These are phyloP conservation scores for Syngnathus rostellatus DNA, from an alignment of 2,797 vertebrate species.

Conservation along the genomic window DNA sequence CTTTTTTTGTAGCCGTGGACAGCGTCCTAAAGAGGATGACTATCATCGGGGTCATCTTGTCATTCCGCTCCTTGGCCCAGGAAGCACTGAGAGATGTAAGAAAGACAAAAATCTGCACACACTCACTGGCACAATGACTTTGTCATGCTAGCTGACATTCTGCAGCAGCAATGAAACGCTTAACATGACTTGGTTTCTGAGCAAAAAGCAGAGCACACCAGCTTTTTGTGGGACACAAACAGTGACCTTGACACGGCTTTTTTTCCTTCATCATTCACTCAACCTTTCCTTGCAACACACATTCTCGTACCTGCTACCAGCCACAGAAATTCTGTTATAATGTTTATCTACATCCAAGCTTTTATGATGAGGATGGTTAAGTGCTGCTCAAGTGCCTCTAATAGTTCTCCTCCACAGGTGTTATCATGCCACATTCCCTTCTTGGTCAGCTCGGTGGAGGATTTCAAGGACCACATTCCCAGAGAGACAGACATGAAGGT, in stretches of 20 bases:
- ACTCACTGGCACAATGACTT: too few relatives aligned
- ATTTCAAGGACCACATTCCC: constrained; percentile 99
- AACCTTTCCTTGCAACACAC: too few relatives aligned
- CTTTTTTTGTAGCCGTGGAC: constrained; percentile 78
- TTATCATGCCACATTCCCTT: constrained; percentile 98
- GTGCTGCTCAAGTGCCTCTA: background rate
- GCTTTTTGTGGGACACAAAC: too few relatives aligned
- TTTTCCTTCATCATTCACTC: too few relatives aligned
- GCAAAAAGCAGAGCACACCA: too few relatives aligned
- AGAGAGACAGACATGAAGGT: constrained; percentile 99
- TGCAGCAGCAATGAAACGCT: background rate
- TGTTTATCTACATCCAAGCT: too few relatives aligned
- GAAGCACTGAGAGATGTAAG: constrained; percentile 97
- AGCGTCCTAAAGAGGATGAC: constrained; percentile 99
- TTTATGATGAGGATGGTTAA: background rate
- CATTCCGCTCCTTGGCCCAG: constrained; percentile 94
- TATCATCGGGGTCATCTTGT: constrained; percentile 96
- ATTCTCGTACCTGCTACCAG: too few relatives aligned
- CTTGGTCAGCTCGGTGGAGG: constrained; percentile 96
- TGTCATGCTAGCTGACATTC: background rate
- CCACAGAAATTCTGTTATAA: too few relatives aligned
- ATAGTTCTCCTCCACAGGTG: constrained; percentile 65
- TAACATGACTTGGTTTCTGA: too few relatives aligned
- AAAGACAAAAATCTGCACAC: constrained; percentile 13
- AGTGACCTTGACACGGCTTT: too few relatives aligned